A percentile compares a stretch with the other conserved stretches of the same genome.
These are phyloP conservation scores for Pachydiplax longipennis DNA, from an alignment of 2,888 invertebrate genomes.

Conservation along the genomic window DNA sequence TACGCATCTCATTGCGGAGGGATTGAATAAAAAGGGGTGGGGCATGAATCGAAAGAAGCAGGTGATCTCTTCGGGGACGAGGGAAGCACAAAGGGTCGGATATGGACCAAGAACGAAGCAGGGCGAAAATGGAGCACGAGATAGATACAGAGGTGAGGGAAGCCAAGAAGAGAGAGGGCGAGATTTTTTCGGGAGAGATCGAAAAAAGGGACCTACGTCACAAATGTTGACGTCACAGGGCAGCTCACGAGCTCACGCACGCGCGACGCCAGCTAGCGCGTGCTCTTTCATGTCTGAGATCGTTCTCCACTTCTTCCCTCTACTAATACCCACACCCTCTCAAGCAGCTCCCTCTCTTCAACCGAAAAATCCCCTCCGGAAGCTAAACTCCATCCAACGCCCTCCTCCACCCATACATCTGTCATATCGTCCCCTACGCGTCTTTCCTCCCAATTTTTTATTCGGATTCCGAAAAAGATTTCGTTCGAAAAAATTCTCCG, in stretches of 20 bases:
- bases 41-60: no score
- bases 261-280: conserved; percentile 9
- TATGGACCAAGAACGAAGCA: background rate
- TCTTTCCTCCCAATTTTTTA: background rate
- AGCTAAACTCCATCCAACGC: background rate
- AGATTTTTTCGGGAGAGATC: background rate
- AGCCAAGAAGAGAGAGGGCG: conserved; percentile 47
- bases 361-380: background rate
- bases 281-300: conserved; percentile 38
- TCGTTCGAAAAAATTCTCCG: background rate
- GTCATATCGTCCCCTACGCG: conserved; percentile 11
- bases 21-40: no score
- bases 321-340: background rate
- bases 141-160: conserved; percentile 48
- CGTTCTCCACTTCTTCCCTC: background rate
- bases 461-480: background rate
- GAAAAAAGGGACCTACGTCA: conserved; percentile 38
- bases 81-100: background rate
- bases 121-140: conserved; percentile 51
- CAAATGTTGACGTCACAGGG: conserved; percentile 23
- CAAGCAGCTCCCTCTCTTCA: background rate
- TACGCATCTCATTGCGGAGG: no score
- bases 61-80: background rate
- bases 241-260: conserved; percentile 20
- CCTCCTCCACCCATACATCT: conserved; percentile 29